Evolutionary conservation across 2,113 vertebrate species (phyloP).

Genomic region (Sprattus sprattus): DNA sequence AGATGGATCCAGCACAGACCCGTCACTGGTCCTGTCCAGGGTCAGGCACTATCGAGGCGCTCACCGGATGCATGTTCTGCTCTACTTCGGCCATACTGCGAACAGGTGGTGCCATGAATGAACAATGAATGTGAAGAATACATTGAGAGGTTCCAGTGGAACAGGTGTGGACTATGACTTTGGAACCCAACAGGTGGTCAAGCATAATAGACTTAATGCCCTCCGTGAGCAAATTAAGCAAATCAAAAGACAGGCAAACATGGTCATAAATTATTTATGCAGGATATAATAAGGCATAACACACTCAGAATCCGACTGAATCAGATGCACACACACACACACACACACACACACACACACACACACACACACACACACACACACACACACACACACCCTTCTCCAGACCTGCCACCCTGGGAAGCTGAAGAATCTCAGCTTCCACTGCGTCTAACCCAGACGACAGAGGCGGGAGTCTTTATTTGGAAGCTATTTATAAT

Average conservation of each 20-base stretch:
- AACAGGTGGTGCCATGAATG: neutral
- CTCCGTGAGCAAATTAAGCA: neutral
- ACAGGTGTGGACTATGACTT: neutral
- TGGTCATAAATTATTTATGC: neutral
- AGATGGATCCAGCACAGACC: no score
- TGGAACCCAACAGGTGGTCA: neutral
- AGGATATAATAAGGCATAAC: neutral
- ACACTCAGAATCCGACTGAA: neutral
- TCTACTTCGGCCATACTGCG: neutral
- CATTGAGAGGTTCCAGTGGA: neutral
- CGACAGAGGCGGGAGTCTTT: slow-evolving; percentile 21
- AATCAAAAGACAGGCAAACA: neutral
- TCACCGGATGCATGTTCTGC: neutral
- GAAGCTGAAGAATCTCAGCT: neutral
- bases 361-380: neutral
- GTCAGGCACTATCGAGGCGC: neutral
- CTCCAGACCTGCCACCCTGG: neutral
- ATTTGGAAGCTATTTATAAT: slow-evolving; percentile 35
- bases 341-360: neutral
- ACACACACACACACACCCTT: neutral
- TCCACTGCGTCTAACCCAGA: neutral
- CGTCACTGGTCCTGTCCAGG: neutral
- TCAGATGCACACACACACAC: neutral
- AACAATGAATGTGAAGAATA: neutral
- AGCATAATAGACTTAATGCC: neutral